phyloP scores from a whole-genome alignment of 1,140 invertebrate genomes.

The Nylanderia fulva region DNA sequence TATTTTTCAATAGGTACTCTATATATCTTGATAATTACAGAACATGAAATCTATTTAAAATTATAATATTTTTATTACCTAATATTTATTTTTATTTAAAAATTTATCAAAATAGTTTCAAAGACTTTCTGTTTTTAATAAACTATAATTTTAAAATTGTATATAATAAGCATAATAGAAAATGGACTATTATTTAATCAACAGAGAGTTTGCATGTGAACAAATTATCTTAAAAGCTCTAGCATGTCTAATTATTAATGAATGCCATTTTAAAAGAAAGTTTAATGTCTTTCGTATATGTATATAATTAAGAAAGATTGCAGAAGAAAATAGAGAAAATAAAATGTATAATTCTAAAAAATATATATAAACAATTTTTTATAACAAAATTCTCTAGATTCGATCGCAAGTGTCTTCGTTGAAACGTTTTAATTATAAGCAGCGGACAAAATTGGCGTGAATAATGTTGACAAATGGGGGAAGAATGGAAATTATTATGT shows the following conservation, averaged over 20 bases:
- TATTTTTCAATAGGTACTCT: background rate
- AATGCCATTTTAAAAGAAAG: conserved; percentile 1
- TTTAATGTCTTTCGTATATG: background rate
- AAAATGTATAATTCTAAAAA: background rate
- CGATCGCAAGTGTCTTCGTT: conserved; percentile 2
- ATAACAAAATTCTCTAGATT: conserved; percentile 4
- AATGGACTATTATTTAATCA: background rate
- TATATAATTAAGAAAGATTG: background rate
- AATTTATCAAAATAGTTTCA: no score
- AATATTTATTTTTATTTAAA: no score
- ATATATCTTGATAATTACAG: background rate
- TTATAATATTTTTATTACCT: no score
- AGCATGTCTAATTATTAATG: background rate
- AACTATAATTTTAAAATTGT: background rate
- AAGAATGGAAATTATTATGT: conserved; percentile 50
- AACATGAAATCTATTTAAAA: background rate
- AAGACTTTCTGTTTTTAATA: no score
- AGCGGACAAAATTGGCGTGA: conserved; percentile 8
- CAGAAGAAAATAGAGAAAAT: background rate
- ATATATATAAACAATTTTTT: conserved; percentile 2
- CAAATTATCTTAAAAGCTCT: background rate
- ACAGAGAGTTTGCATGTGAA: background rate
- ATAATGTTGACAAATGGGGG: conserved; percentile 15
- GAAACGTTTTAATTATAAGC: conserved; percentile 38
- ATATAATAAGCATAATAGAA: background rate